Conservation (phyloP, 1,140 invertebrate species). For the Tribolium castaneum region DNA sequence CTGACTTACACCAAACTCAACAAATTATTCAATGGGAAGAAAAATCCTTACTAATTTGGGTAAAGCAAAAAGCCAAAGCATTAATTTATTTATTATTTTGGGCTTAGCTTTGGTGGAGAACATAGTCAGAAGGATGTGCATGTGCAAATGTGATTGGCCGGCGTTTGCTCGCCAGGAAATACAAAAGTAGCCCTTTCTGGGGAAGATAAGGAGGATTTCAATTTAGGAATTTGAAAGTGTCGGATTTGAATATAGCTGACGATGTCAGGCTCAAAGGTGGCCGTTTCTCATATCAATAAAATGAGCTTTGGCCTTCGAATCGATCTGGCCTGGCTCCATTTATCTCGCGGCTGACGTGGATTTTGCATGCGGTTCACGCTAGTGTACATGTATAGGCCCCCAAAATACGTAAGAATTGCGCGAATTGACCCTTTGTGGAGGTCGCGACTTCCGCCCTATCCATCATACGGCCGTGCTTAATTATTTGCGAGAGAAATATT, state of each 20-base stretch:
- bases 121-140: too few species aligned
- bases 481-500: slow-evolving; percentile 5
- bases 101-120: too few species aligned
- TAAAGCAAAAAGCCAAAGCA: too few species aligned
- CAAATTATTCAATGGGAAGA: too few species aligned
- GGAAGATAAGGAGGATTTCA: slow-evolving; percentile 44
- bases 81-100: too few species aligned
- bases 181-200: slow-evolving; percentile 41
- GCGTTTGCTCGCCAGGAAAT: slow-evolving; percentile 34
- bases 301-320: slow-evolving; percentile 37
- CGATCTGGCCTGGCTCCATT: slow-evolving; percentile 45
- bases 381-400: slow-evolving; percentile 11
- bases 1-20: not conserved
- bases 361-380: slow-evolving; percentile 39
- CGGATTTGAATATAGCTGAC: slow-evolving; percentile 52
- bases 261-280: slow-evolving; percentile 41
- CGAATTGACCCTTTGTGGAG: slow-evolving; percentile 11
- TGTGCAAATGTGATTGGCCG: slow-evolving; percentile 17
- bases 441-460: not conserved
- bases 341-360: slow-evolving; percentile 45
- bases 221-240: slow-evolving; percentile 51
- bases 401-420: slow-evolving; percentile 4
- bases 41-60: too few species aligned
- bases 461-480: slow-evolving; percentile 6
- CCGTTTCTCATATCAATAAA: slow-evolving; percentile 51